These are phyloP conservation scores for Pachycephala philippinensis DNA, from an alignment of 2,113 vertebrate genomes.

Conservation along the genomic window DNA sequence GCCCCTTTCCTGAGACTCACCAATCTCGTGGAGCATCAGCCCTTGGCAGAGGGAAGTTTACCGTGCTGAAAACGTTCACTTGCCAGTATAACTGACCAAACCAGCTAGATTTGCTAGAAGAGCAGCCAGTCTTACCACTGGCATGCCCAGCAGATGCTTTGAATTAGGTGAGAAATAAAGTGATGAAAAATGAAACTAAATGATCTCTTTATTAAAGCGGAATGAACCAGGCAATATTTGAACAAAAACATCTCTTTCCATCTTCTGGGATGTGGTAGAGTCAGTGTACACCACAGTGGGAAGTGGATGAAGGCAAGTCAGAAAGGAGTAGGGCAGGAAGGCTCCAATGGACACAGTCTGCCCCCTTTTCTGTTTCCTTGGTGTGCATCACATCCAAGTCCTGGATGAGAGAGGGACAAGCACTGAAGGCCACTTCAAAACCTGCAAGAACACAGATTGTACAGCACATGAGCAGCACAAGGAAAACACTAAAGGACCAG, in stretches of 20 bases:
- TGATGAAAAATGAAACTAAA: neutral
- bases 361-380: neutral
- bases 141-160: neutral
- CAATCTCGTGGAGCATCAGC: rapidly evolving
- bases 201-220: neutral
- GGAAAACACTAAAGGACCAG: neutral
- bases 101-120: neutral
- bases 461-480: neutral
- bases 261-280: neutral
- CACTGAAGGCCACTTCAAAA: neutral
- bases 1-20: neutral
- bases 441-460: neutral
- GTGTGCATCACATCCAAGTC: neutral
- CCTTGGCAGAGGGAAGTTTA: neutral
- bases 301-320: neutral
- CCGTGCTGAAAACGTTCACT: neutral
- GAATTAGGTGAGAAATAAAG: neutral
- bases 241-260: neutral
- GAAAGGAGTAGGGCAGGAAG: neutral
- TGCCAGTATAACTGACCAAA: neutral
- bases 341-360: neutral
- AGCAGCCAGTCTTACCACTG: neutral
- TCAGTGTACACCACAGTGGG: neutral
- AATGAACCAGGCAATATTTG: neutral
- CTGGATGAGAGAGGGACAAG: neutral